phyloP scores from a whole-genome alignment of 2,797 vertebrate genomes.

The Peromyscus melanophrys region DNA sequence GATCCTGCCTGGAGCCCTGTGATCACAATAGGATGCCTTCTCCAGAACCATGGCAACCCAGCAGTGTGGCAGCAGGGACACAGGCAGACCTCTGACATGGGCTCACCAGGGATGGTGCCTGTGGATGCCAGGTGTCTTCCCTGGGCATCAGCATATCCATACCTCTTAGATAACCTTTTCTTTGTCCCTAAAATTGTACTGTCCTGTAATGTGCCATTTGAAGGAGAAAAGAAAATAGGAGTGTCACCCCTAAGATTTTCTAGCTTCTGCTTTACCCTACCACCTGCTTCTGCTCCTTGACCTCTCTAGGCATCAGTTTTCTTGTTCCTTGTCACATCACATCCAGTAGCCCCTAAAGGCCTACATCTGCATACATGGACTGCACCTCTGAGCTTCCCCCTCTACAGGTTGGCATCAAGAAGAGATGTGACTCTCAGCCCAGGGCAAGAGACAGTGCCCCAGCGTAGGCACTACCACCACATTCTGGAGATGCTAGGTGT shows the following conservation, averaged over 20 bases:
- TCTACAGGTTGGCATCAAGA: background rate
- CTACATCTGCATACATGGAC: background rate
- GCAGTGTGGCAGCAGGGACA: fast-evolving
- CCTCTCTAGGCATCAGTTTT: background rate
- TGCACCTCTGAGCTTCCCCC: background rate
- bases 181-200: background rate
- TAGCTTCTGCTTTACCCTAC: no score
- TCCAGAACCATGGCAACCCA: background rate
- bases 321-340: background rate
- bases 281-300: no score
- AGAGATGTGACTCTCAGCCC: fast-evolving
- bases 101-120: fast-evolving
- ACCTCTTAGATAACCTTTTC: background rate
- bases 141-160: fast-evolving
- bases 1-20: fast-evolving
- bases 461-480: fast-evolving
- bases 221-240: background rate
- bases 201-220: background rate
- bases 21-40: fast-evolving
- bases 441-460: fast-evolving
- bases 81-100: fast-evolving
- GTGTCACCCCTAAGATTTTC: background rate
- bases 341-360: background rate
- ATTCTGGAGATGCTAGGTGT: background rate
- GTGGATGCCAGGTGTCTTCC: no score